phyloP scores from a whole-genome alignment of 2,113 vertebrate genomes.

The Ceratotherium simum region DNA sequence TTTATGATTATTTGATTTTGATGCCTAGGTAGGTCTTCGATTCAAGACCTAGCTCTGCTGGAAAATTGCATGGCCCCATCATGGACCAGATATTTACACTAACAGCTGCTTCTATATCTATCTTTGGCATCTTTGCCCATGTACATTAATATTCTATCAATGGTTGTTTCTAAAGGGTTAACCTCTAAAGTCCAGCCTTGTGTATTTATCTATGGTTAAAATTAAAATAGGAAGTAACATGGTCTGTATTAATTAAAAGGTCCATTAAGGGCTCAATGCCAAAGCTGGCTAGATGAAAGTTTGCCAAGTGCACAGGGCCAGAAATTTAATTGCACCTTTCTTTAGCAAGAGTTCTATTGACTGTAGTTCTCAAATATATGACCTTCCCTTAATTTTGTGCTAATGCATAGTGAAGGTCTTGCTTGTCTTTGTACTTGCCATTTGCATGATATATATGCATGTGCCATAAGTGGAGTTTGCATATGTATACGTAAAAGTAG shows the following conservation, averaged over 20 bases:
- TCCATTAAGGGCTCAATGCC: constrained; percentile 66
- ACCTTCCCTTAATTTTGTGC: constrained; percentile 66
- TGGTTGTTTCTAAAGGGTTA: not conserved
- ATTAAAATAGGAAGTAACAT: constrained; percentile 53
- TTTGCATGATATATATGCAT: not conserved
- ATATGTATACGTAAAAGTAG: not conserved
- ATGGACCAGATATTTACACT: not conserved
- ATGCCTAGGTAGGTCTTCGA: not conserved
- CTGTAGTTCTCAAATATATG: constrained; percentile 20
- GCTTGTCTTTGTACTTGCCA: not conserved
- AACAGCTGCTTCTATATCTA: not conserved
- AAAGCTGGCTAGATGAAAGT: constrained; percentile 39
- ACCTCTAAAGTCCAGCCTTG: constrained; percentile 37
- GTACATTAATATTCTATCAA: not conserved
- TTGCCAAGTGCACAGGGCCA: constrained; percentile 43
- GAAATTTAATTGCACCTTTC: constrained; percentile 54
- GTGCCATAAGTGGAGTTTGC: not conserved
- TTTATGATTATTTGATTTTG: constrained; percentile 1
- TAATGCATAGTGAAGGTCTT: constrained; percentile 34
- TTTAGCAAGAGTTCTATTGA: constrained; percentile 27
- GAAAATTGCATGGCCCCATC: not conserved
- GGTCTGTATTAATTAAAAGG: constrained; percentile 65
- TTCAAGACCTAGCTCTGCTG: not conserved
- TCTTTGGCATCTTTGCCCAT: not conserved
- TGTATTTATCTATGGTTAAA: constrained; percentile 13